phyloP scores from a whole-genome alignment of 2,113 vertebrate genomes.

The Poeciliopsis retropinna region DNA sequence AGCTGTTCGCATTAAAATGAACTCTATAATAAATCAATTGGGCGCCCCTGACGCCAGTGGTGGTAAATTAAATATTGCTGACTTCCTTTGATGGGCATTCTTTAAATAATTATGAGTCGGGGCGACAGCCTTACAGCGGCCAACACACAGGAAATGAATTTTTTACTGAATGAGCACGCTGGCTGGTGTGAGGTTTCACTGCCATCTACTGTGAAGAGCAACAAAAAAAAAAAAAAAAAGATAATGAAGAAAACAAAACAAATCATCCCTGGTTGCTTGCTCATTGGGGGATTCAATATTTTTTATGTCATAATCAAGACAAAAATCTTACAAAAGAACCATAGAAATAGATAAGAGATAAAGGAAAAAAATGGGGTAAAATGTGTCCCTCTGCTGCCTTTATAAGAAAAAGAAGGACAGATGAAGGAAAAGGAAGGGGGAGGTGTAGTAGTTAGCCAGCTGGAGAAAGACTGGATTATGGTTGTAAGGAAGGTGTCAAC shows the following conservation, averaged over 20 bases:
- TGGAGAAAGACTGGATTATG: slow-evolving; percentile 73
- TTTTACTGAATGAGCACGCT: slow-evolving; percentile 53
- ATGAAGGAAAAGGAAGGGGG: slow-evolving; percentile 28
- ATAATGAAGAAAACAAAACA: neutral
- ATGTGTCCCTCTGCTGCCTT: neutral
- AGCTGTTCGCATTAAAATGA: slow-evolving; percentile 75
- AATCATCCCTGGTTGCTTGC: neutral
- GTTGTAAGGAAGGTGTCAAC: slow-evolving; percentile 75
- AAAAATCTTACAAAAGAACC: neutral
- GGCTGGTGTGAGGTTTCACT: slow-evolving; percentile 66
- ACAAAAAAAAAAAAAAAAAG: neutral
- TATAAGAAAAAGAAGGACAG: slow-evolving; percentile 12
- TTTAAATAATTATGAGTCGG: slow-evolving; percentile 75
- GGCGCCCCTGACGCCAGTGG: slow-evolving; percentile 53
- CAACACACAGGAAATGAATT: slow-evolving; percentile 66
- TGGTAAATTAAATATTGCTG: slow-evolving; percentile 76
- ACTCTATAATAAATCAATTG: slow-evolving; percentile 73
- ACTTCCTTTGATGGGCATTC: slow-evolving; percentile 69
- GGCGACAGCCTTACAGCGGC: slow-evolving; percentile 49
- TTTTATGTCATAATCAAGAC: neutral
- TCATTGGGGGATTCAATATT: neutral
- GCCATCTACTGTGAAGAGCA: slow-evolving; percentile 14
- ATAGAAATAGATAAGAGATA: neutral
- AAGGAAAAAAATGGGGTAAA: neutral
- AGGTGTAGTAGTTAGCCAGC: slow-evolving; percentile 60